These are phyloP conservation scores for Mormyrus iriodes DNA, from an alignment of 2,113 vertebrate species.

Conservation along the genomic window DNA sequence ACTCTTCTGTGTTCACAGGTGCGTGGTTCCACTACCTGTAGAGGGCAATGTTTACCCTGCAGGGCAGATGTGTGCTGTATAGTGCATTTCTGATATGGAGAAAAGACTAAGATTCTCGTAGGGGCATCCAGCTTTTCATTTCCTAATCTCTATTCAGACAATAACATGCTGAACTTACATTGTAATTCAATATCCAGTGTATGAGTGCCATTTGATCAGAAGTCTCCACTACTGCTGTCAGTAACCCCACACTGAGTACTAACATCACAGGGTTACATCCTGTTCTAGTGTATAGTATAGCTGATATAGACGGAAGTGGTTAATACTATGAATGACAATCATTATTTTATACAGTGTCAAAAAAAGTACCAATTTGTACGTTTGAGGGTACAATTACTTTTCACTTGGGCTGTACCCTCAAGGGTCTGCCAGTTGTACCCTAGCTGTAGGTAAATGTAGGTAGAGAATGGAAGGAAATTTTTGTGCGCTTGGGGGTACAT, in stretches of 20 bases:
- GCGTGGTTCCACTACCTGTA: not conserved
- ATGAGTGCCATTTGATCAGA: not conserved
- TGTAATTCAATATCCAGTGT: not conserved
- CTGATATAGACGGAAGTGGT: not conserved
- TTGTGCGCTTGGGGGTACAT: not conserved
- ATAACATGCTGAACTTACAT: not conserved
- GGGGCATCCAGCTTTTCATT: not conserved
- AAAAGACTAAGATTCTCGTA: not conserved
- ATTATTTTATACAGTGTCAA: not conserved
- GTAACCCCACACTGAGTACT: not conserved
- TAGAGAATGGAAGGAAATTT: not conserved
- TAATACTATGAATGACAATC: not conserved
- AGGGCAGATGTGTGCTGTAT: not conserved
- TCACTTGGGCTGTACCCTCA: not conserved
- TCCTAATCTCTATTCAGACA: not conserved
- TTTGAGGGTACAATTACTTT: not conserved
- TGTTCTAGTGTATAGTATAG: not conserved
- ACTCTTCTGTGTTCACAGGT: not conserved
- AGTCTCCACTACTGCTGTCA: not conserved
- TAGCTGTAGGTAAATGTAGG: not conserved
- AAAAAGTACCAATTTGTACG: not conserved
- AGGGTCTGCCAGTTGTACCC: not conserved
- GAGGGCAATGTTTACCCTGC: slow-evolving; percentile 28
- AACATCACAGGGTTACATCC: not conserved
- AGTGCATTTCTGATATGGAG: not conserved